Evolutionary conservation across 1,140 invertebrate genomes (phyloP).

Genomic region (Penaeus indicus): DNA sequence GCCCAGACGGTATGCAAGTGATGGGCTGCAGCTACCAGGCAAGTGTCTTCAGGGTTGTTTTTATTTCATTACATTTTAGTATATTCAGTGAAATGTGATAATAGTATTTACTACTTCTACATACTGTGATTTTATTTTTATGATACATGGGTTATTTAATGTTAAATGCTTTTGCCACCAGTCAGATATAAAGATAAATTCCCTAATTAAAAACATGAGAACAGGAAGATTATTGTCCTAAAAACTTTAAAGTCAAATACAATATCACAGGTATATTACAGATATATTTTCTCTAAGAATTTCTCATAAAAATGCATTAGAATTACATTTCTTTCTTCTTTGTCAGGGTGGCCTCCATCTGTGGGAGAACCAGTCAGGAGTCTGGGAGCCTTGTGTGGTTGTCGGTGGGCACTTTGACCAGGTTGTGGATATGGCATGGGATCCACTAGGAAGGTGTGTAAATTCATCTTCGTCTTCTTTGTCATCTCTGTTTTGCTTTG

Average conservation of each 20-base stretch:
- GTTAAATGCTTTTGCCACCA: neutral
- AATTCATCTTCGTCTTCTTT: neutral
- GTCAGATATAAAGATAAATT: neutral
- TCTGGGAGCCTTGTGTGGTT: slow-evolving; percentile 81
- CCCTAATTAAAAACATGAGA: neutral
- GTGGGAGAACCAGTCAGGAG: slow-evolving; percentile 79
- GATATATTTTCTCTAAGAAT: too few species aligned
- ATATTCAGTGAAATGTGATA: neutral
- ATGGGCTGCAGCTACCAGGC: slow-evolving; percentile 85
- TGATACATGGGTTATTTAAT: neutral
- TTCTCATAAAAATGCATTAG: too few species aligned
- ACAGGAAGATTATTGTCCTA: neutral
- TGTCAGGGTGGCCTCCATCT: slow-evolving; percentile 89
- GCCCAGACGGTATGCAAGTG: slow-evolving; percentile 79
- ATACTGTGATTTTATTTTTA: neutral
- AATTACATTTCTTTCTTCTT: neutral
- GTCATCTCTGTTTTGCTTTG: neutral
- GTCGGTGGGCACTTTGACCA: slow-evolving; percentile 88
- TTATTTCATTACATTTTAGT: neutral
- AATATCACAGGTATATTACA: too few species aligned
- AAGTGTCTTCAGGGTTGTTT: neutral
- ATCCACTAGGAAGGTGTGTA: slow-evolving; percentile 77
- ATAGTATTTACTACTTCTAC: neutral
- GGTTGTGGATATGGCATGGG: slow-evolving; percentile 90
- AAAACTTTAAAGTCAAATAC: neutral